Conservation (phyloP, 2,113 vertebrate species). For the Scophthalmus maximus region DNA sequence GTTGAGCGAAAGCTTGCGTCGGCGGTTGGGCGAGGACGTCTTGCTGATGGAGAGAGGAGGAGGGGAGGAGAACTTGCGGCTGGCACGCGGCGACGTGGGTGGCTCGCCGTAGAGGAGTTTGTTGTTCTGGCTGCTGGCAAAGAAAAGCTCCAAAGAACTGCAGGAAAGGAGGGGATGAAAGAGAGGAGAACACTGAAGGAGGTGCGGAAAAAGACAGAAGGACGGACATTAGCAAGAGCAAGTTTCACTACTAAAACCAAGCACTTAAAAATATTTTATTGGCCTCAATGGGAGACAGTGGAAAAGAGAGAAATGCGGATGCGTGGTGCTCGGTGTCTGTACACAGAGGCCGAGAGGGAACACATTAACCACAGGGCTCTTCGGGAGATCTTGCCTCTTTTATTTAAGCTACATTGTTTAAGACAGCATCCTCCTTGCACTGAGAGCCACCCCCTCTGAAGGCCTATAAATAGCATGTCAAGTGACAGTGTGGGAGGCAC, state of each 20-base stretch:
- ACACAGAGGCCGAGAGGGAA: constrained; percentile 54
- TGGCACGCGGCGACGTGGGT: constrained; percentile 93
- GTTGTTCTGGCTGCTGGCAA: constrained; percentile 95
- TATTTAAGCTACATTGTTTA: constrained; percentile 82
- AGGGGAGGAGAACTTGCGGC: constrained; percentile 96
- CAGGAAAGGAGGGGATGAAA: constrained; percentile 17
- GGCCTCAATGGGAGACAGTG: background rate
- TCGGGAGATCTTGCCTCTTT: constrained; percentile 74
- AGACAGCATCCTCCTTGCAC: constrained; percentile 81
- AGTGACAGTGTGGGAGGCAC: constrained; percentile 83
- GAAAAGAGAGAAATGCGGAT: constrained; percentile 7
- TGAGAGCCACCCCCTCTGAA: constrained; percentile 82
- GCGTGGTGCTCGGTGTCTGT: constrained; percentile 36
- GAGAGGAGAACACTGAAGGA: background rate
- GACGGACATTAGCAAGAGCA: background rate
- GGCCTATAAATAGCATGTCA: constrained; percentile 83
- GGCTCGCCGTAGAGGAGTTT: constrained; percentile 96
- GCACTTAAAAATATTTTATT: background rate
- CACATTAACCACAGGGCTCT: constrained; percentile 63
- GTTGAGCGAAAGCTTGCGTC: constrained; percentile 97
- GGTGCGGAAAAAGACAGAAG: background rate
- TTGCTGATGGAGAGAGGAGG: constrained; percentile 94
- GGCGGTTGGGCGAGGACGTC: constrained; percentile 91
- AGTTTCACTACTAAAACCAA: too few relatives aligned
- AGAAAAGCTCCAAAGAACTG: constrained; percentile 96